Base-by-base conservation (phyloP, 2,797 vertebrate genomes). In the Gymnopithys bicolor region DNA sequence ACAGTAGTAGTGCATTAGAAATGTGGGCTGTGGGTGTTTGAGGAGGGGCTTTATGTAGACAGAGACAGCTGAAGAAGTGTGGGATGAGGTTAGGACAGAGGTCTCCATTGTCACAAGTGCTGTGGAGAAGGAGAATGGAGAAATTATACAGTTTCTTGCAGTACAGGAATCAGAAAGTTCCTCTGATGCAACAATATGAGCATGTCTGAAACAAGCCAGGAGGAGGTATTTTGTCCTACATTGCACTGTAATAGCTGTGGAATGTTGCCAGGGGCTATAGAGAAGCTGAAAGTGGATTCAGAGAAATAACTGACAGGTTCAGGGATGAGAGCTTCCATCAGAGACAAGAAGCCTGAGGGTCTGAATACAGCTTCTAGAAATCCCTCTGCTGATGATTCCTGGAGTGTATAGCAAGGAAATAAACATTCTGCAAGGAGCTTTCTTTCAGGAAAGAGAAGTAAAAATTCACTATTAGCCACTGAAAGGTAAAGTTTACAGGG, bases 271-370 rank as follows among this genome's bases (percentile, higher is more conserved):
- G 68, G 67, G 56, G 86, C 76, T 77, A 45, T 16, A 46, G 30
- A 84, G 59, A 46, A 69, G 37, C 64, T 87, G 56, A 68, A 90
- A 93, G 43, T 58, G 30, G 39, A 69, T 91, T 95, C 85, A 91
- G 68, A 55, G 62, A 62, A 91, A 53, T 39, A 83, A 63, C 59
- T 80, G 79, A n/a, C 64, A 77, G 53, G 79, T 80, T 89, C 60
- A 73, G 85, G 63, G n/a, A 39, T 82, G 55, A 76, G 27, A 69
- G 27, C 53, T 94, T 66, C 68, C 32, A 37, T 66, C 39, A 69
- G 39, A 43, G 71, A 58, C 76, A 79, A 41, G 60, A 85, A 90
- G 71, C 86, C 76, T 39, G 39, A 77, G 68, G 68, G 52, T 77
- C 27, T 10, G 1, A 22, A 51, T 39, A 43, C 13, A 77, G 52